phyloP scores from a whole-genome alignment of 1,140 invertebrate genomes.

The Pteromalus puparum region DNA sequence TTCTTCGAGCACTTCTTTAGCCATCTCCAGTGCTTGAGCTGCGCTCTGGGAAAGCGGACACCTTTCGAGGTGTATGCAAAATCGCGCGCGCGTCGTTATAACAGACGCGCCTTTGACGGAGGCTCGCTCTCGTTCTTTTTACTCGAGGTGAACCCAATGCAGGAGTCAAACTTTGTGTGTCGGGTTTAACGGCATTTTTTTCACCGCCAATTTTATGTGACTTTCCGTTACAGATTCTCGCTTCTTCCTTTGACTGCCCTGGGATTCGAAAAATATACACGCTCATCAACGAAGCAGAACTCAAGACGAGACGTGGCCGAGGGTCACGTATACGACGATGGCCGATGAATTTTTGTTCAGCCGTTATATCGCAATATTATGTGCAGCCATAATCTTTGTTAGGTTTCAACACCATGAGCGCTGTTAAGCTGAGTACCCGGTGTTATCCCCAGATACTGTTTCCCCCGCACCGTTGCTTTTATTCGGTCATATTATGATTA shows the following conservation, averaged over 20 bases:
- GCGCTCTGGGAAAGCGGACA: not conserved
- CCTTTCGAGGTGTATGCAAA: not conserved
- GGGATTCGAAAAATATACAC: too few species aligned
- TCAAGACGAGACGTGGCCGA: too few species aligned
- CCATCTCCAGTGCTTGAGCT: not conserved
- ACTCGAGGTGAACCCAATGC: too few species aligned
- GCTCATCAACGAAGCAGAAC: too few species aligned
- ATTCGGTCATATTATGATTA: constrained; percentile 2
- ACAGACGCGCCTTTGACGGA: too few species aligned
- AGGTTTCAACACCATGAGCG: not conserved
- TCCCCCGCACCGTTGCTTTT: not conserved
- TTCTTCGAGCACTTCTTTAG: not conserved
- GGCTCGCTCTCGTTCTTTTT: too few species aligned
- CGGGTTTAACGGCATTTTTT: too few species aligned
- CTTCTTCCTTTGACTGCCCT: too few species aligned
- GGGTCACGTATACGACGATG: too few species aligned
- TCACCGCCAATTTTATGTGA: too few species aligned
- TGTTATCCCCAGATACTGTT: not conserved
- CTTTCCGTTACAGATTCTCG: too few species aligned
- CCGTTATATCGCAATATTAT: not conserved
- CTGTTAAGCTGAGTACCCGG: not conserved
- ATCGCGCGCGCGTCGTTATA: not conserved
- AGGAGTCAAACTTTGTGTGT: too few species aligned
- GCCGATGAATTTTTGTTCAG: not conserved
- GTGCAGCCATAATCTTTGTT: not conserved